Evolutionary conservation across 2,113 vertebrate genomes (phyloP), one percentile per base, ranked within the genome.

Genomic region (Patagioenas fasciata): DNA sequence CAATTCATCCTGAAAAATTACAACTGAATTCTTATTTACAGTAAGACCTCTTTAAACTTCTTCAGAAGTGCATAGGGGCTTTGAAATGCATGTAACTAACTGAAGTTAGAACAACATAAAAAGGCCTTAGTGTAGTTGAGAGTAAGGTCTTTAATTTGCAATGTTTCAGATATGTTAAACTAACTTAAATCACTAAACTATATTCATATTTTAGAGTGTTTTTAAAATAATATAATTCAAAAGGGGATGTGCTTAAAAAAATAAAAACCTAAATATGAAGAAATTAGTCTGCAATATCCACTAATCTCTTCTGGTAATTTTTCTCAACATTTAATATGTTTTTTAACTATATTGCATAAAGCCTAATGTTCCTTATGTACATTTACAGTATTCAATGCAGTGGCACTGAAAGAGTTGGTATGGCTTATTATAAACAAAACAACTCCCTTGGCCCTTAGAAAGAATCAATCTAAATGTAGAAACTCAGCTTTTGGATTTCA

Each of bases 281-380:
- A 34, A 36, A 84, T 90, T 89, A 65, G 9, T 71, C 74, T 65
- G 64, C 42, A 86, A 67, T 94, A 77, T 42, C 53, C 6, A 78
- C 23, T 83, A 73, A 88, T 88, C 25, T 61, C 23, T 90, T 86
- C 50, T 75, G 61, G 67, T 88, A 85, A 78, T 85, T 87, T 92
- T 40, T 58, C 25, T 79, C 51, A 88, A 66, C 1, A 0, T 81
- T 91, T 81, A 82, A 44, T 81, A 80, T 17, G 48, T 15, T 84
- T 86, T 93, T 96, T 82, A 79, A 86, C 18, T 80, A 8, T 34
- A 53, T 31, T 86, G 42, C 40, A 83, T 94, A 93, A 95, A 97
- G 5, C 48, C 14, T 91, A 74, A 87, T 81, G 62, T 94, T 95
- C 66, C 73, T 89, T 88, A 58, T 28, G 11, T 78, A 77, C 19